Evolutionary conservation across 2,888 invertebrate genomes (phyloP).

Genomic region (Drosophila paramelanica): DNA sequence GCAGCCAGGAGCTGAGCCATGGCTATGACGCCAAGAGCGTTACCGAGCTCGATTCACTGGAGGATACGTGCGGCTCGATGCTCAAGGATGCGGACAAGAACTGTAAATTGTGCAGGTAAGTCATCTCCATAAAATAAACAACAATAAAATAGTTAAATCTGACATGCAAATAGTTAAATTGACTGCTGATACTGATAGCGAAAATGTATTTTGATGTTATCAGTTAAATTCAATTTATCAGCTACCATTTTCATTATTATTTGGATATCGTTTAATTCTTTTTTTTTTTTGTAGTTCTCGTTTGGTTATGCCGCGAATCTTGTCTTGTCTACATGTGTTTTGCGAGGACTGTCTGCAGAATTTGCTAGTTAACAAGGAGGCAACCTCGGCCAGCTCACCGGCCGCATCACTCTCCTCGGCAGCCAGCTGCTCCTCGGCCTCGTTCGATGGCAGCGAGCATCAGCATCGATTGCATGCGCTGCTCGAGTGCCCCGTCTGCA

Average conservation of each 20-base stretch:
- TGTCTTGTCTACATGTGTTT: slow-evolving; percentile 97
- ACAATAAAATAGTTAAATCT: too few species aligned
- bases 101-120: slow-evolving; percentile 89
- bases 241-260: too few species aligned
- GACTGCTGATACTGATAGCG: too few species aligned
- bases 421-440: slow-evolving; percentile 84
- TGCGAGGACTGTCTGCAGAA: slow-evolving; percentile 96
- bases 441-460: slow-evolving; percentile 73
- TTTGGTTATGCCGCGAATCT: slow-evolving; percentile 92
- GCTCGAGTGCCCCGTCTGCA: slow-evolving; percentile 92
- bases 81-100: slow-evolving; percentile 86
- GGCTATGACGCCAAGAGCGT: slow-evolving; percentile 80
- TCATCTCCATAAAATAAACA: slow-evolving; percentile 39
- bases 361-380: slow-evolving; percentile 87
- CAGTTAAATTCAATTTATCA: background rate
- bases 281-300: slow-evolving; percentile 87
- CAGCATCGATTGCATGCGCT: slow-evolving; percentile 43
- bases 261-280: too few species aligned
- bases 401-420: slow-evolving; percentile 81
- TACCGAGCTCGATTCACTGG: slow-evolving; percentile 83
- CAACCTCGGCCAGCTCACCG: slow-evolving; percentile 87
- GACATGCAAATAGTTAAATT: too few species aligned
- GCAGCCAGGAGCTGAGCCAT: slow-evolving; percentile 67
- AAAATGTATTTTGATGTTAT: background rate
- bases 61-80: slow-evolving; percentile 82